Conservation (phyloP, 1,140 invertebrate species). For the Vanessa tameamea region DNA sequence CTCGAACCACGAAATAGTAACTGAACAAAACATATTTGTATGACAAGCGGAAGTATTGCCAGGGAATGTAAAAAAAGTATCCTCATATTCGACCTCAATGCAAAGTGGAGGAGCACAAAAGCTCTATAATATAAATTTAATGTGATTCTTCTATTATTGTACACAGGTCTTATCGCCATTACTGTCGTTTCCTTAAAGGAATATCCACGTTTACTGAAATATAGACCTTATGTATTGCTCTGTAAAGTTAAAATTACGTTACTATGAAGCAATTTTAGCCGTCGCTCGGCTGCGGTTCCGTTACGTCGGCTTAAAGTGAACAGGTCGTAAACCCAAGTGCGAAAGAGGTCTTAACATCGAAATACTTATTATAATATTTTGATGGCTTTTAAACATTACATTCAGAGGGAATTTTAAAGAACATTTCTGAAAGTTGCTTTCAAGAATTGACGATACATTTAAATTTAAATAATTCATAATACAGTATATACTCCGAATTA, state of each 20-base stretch:
- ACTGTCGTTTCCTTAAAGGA: slow-evolving; percentile 1
- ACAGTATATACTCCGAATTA: no score
- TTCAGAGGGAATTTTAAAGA: not conserved
- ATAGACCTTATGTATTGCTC: not conserved
- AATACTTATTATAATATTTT: slow-evolving; percentile 17
- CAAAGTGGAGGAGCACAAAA: not conserved
- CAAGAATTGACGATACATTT: no score
- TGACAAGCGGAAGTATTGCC: no score
- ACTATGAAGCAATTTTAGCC: not conserved
- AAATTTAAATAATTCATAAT: no score
- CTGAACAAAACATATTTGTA: no score
- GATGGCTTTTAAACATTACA: slow-evolving; percentile 10
- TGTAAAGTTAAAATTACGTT: not conserved
- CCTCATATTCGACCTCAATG: not conserved
- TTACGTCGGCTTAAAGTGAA: slow-evolving; percentile 10
- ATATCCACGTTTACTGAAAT: not conserved
- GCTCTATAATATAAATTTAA: not conserved
- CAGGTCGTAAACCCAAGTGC: slow-evolving; percentile 15
- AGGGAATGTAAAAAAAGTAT: not conserved
- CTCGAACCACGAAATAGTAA: no score
- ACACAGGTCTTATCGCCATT: slow-evolving; percentile 7
- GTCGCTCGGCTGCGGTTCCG: not conserved
- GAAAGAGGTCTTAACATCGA: slow-evolving; percentile 9
- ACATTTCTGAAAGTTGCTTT: not conserved
- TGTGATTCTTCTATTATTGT: slow-evolving; percentile 8